These are phyloP conservation scores for Diplazon laetatorius DNA, from an alignment of 2,888 invertebrate species.

Conservation along the genomic window DNA sequence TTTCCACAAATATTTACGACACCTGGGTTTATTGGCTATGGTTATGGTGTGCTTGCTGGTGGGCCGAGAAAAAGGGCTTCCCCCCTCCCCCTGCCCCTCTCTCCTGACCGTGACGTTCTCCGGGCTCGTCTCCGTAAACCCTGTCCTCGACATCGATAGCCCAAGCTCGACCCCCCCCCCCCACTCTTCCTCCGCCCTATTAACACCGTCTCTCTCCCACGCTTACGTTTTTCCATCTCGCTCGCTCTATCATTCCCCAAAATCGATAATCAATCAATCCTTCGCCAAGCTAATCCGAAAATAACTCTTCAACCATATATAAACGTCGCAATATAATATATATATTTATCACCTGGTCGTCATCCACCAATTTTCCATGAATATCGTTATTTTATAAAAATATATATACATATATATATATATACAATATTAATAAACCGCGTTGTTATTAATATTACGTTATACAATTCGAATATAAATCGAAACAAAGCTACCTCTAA, in stretches of 20 bases:
- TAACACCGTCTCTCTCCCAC: not conserved
- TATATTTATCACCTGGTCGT: not conserved
- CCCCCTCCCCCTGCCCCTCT: not conserved
- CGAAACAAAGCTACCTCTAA: not conserved
- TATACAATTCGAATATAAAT: not conserved
- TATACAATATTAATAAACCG: not conserved
- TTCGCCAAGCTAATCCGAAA: constrained; percentile 20
- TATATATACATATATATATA: not conserved
- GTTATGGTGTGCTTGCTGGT: not conserved
- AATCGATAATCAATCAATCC: constrained; percentile 54
- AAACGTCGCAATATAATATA: not conserved
- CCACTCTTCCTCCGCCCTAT: not conserved
- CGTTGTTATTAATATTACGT: not conserved
- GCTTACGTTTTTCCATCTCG: not conserved
- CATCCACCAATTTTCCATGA: not conserved
- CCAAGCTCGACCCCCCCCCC: not conserved
- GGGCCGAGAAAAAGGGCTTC: constrained; percentile 23
- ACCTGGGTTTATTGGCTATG: constrained; percentile 16
- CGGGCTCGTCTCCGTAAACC: constrained; percentile 32
- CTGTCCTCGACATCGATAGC: constrained; percentile 48
- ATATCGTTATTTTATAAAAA: too few species aligned
- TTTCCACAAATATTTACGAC: constrained; percentile 35
- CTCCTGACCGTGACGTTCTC: not conserved
- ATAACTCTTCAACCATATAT: constrained; percentile 13
- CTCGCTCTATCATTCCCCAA: constrained; percentile 25